Base-by-base conservation (phyloP, 2,113 vertebrate species). In the Chloropsis cyanopogon region DNA sequence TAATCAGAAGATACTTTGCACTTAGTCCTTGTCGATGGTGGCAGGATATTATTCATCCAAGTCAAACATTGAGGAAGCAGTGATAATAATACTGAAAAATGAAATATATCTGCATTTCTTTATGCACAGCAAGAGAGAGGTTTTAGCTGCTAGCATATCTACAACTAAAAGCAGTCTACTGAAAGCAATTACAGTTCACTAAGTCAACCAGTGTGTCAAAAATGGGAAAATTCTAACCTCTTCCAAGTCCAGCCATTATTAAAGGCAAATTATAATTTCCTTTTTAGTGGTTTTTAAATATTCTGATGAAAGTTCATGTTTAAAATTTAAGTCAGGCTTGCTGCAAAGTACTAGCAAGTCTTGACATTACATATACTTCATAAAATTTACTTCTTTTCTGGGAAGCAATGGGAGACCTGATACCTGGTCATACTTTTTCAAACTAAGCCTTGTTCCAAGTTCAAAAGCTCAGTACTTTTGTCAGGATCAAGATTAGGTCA, bases 11-110 rank as follows among this genome's bases (percentile, higher is more conserved):
- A 26, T 29, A 73, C 12, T 57, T 19, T n/a, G 46, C 9, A 53
- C 22, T 81, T 18, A 24, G n/a, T 46, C 50, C 24, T 77, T 46
- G 7, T 25, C 0, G 0, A 56, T 19, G 23, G 71, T 42, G 42
- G 82, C 23, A 73, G 37, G 70, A 39, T 44, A 44, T 37, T 14
- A 21, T 35, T 56, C 35, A 35, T 52, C 7, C 82, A 88, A 60
- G 76, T 25, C 17, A 56, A 91, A 68, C 20, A n/a, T 8, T 37
- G 21, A 78, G 18, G 21, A 65, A 82, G 33, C 0, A 46, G 29
- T 53, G 24, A 61, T 25, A 64, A 4, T 57, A 46, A 66, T 20
- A 83, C 0, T 39, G 59, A 57, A 82, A 70, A 63, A 57, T 47
- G 3, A 83, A 93, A 68, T 16, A 7, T 21, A 76, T 15, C 37